phyloP scores from a whole-genome alignment of 2,797 vertebrate genomes.

The Arnoldichthys spilopterus region DNA sequence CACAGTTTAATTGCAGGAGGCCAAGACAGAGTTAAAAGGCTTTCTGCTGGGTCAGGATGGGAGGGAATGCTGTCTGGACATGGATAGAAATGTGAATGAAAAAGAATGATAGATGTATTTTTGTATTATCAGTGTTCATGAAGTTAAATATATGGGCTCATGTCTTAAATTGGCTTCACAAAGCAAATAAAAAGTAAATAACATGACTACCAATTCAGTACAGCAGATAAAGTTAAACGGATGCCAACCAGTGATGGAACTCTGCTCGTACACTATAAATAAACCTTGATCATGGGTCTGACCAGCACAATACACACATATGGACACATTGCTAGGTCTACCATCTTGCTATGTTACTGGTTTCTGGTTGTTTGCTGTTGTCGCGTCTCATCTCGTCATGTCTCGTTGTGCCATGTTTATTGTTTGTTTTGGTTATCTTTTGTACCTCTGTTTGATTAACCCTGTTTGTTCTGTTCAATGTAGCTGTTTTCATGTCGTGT shows the following conservation, averaged over 20 bases:
- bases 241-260: background rate
- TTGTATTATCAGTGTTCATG: background rate
- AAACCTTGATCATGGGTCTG: background rate
- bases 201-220: constrained; percentile 27
- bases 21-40: constrained; percentile 56
- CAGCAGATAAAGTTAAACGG: constrained; percentile 12
- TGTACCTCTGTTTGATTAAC: too few species aligned
- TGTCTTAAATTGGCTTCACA: background rate
- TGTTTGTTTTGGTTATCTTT: too few species aligned
- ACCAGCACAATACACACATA: too few species aligned
- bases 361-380: too few species aligned
- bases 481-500: too few species aligned
- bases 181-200: constrained; percentile 9
- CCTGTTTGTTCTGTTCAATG: too few species aligned
- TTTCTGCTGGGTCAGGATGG: constrained; percentile 49
- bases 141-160: background rate
- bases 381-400: too few species aligned
- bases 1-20: constrained; percentile 62
- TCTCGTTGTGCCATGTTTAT: too few species aligned
- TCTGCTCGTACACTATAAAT: background rate
- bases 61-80: constrained; percentile 19
- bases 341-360: too few species aligned
- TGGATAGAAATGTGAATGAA: constrained; percentile 1
- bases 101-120: too few species aligned
- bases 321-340: too few species aligned